Conservation (phyloP, 2,113 vertebrate genomes). For the Mungos mungo region DNA sequence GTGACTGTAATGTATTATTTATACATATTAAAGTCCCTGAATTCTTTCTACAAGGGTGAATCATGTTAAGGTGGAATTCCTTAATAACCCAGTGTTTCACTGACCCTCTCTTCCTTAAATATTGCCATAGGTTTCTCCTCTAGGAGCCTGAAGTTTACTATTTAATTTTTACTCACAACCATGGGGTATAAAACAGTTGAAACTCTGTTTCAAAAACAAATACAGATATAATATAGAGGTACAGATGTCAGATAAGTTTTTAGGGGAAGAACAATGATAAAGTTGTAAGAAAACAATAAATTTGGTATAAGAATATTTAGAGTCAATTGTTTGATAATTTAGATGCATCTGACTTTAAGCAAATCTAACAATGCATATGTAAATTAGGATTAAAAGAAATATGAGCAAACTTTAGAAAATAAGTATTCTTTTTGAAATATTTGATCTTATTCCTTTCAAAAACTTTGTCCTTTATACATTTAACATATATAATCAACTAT, state of each 20-base stretch:
- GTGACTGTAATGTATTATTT: neutral
- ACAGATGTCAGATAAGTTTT: neutral
- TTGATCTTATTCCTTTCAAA: neutral
- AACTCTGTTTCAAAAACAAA: neutral
- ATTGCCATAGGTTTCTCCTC: neutral
- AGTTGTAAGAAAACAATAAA: neutral
- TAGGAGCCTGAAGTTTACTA: neutral
- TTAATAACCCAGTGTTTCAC: neutral
- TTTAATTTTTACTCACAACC: neutral
- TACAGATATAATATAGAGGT: neutral
- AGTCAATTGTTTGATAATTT: neutral
- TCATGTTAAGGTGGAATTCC: neutral
- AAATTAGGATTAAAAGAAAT: slow-evolving; percentile 1
- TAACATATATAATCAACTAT: neutral
- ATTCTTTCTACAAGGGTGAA: neutral
- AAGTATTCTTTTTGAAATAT: neutral
- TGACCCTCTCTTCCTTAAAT: neutral
- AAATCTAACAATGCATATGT: neutral
- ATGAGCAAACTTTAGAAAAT: slow-evolving; percentile 5
- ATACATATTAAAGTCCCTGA: neutral
- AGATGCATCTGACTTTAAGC: neutral
- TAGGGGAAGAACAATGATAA: neutral
- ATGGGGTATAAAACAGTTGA: neutral
- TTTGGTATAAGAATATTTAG: neutral
- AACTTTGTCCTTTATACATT: neutral